These are phyloP conservation scores for Cheilosia vernalis DNA, from an alignment of 2,888 invertebrate genomes.

Conservation along the genomic window DNA sequence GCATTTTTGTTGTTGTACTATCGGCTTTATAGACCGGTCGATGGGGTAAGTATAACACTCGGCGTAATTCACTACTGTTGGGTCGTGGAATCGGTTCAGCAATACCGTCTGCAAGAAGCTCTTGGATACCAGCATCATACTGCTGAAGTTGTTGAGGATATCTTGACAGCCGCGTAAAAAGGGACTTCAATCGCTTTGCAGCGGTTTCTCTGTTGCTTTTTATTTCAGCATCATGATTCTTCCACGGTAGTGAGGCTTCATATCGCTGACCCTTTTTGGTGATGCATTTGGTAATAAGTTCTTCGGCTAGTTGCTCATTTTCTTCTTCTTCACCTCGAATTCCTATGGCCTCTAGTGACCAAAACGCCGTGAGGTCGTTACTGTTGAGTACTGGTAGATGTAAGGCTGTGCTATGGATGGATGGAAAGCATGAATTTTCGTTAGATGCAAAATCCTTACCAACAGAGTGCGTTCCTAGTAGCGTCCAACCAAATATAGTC, in stretches of 20 bases:
- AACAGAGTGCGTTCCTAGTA: slow-evolving; percentile 11
- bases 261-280: slow-evolving; percentile 39
- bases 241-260: slow-evolving; percentile 41
- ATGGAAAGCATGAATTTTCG: slow-evolving; percentile 9
- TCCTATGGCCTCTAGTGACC: slow-evolving; percentile 19
- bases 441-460: slow-evolving; percentile 27
- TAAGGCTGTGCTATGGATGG: not conserved
- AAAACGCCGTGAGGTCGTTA: slow-evolving; percentile 1
- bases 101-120: slow-evolving; percentile 24
- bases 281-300: slow-evolving; percentile 35
- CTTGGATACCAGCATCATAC: slow-evolving; percentile 35
- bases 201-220: slow-evolving; percentile 22
- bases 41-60: slow-evolving; percentile 21
- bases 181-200: slow-evolving; percentile 2
- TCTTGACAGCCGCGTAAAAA: slow-evolving; percentile 24
- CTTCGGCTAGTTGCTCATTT: slow-evolving; percentile 17
- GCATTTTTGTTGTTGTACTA: slow-evolving; percentile 32
- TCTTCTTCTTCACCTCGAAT: slow-evolving; percentile 33
- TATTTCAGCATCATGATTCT: slow-evolving; percentile 4
- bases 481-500: slow-evolving; percentile 31
- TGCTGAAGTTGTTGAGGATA: slow-evolving; percentile 24
- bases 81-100: slow-evolving; percentile 6
- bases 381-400: not conserved
- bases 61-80: not conserved
- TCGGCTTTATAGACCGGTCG: slow-evolving; percentile 8